A percentile compares a stretch with the other conserved stretches of the same genome.
Conservation (phyloP, 2,888 invertebrate genomes). For the Osedax frankpressi region DNA sequence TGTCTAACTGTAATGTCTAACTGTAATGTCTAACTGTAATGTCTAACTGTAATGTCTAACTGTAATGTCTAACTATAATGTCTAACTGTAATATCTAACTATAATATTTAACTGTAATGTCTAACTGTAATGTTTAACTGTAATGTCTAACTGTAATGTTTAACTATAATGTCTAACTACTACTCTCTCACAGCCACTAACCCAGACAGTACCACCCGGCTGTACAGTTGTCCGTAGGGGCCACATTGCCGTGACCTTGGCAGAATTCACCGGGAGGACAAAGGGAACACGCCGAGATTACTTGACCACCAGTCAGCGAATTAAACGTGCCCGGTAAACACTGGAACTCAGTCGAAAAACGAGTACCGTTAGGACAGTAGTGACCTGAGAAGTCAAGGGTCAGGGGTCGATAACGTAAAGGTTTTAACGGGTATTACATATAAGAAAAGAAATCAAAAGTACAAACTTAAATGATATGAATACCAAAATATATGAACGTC, state of each 20-base stretch:
- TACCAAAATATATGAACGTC: neutral
- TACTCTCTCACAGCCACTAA: too few species aligned
- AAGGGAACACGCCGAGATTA: slow-evolving; percentile 30
- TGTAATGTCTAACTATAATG: too few species aligned
- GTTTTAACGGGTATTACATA: too few species aligned
- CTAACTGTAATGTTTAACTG: too few species aligned
- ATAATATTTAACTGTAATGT: too few species aligned
- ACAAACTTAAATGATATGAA: neutral
- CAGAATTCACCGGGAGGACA: slow-evolving; percentile 41
- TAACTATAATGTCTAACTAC: too few species aligned
- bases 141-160: too few species aligned
- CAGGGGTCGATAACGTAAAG: too few species aligned
- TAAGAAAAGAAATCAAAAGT: neutral
- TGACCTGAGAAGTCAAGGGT: slow-evolving; percentile 31
- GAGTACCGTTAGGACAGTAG: slow-evolving; percentile 38
- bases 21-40: too few species aligned
- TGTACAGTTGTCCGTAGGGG: slow-evolving; percentile 35
- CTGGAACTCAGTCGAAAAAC: slow-evolving; percentile 32
- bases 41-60: too few species aligned
- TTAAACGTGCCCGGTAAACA: slow-evolving; percentile 40
- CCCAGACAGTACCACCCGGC: slow-evolving; percentile 37
- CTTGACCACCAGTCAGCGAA: slow-evolving; percentile 28
- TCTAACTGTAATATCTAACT: too few species aligned
- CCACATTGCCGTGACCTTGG: slow-evolving; percentile 34
- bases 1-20: too few species aligned